Evolutionary conservation across 2,113 vertebrate genomes (phyloP).

Genomic region (Rhinogobius similis): DNA sequence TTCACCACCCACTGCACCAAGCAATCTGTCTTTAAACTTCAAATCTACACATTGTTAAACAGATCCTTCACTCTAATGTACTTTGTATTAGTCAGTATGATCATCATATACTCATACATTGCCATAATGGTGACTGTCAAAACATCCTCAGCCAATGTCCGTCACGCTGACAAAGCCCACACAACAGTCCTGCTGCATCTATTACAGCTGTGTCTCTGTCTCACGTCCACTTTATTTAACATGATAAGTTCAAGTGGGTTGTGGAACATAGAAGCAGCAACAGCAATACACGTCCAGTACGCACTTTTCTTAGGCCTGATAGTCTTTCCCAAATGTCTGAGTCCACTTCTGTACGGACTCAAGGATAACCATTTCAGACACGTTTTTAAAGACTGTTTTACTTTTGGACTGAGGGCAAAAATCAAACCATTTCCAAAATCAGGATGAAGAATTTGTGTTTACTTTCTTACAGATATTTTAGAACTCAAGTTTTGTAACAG

Average conservation of each 20-base stretch:
- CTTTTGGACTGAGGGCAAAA: conserved; percentile 24
- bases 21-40: not conserved
- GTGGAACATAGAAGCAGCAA: not conserved
- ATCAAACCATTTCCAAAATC: not conserved
- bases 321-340: conserved; percentile 56
- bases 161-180: conserved; percentile 20
- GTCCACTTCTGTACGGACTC: conserved; percentile 56
- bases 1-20: conserved; percentile 20
- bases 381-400: conserved; percentile 48
- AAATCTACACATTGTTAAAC: conserved; percentile 23
- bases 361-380: conserved; percentile 45
- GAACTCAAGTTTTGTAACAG: not conserved
- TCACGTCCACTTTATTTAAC: conserved; percentile 43
- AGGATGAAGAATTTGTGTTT: not conserved
- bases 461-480: not conserved
- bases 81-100: conserved; percentile 42
- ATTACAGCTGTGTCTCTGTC: conserved; percentile 50
- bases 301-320: conserved; percentile 44
- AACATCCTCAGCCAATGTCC: conserved; percentile 8
- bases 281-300: conserved; percentile 16
- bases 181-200: conserved; percentile 55
- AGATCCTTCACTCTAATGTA: conserved; percentile 14
- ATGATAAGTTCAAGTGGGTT: conserved; percentile 4
- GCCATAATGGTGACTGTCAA: conserved; percentile 38
- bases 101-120: conserved; percentile 52